Evolutionary conservation across 2,888 invertebrate genomes (phyloP).

Genomic region (Drosophila leonis): DNA sequence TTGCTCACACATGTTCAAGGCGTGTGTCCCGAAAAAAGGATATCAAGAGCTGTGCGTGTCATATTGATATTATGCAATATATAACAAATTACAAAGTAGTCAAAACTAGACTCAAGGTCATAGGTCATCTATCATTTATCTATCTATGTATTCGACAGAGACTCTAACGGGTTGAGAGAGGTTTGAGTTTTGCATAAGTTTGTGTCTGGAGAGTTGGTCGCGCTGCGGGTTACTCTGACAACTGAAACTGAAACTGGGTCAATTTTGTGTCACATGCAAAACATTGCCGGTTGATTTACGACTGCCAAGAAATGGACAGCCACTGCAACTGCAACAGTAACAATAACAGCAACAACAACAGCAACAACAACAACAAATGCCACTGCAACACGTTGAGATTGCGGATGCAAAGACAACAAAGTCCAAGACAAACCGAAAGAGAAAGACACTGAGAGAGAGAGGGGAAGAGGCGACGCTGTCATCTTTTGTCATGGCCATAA

Average conservation of each 20-base stretch:
- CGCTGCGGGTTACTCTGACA: slow-evolving; percentile 45
- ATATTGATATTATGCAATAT: slow-evolving; percentile 38
- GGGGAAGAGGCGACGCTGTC: slow-evolving; percentile 52
- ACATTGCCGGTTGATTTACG: slow-evolving; percentile 67
- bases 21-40: slow-evolving; percentile 38
- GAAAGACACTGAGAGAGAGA: slow-evolving; percentile 20
- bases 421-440: slow-evolving; percentile 3
- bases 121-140: neutral
- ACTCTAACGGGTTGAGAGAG: slow-evolving; percentile 32
- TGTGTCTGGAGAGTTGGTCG: slow-evolving; percentile 23
- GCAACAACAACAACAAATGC: slow-evolving; percentile 30
- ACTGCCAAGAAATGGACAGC: slow-evolving; percentile 47
- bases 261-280: slow-evolving; percentile 67
- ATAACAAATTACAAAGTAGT: neutral
- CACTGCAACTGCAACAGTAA: slow-evolving; percentile 30
- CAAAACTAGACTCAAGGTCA: slow-evolving; percentile 35
- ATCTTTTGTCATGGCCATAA: slow-evolving; percentile 65
- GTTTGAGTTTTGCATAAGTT: slow-evolving; percentile 43
- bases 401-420: slow-evolving; percentile 46
- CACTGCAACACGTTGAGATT: slow-evolving; percentile 41
- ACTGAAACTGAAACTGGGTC: slow-evolving; percentile 45
- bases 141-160: neutral
- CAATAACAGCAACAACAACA: slow-evolving; percentile 25
- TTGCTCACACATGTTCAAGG: slow-evolving; percentile 30
- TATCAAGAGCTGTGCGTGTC: slow-evolving; percentile 39